These are phyloP conservation scores for Erpobdella octoculata DNA, from an alignment of 2,888 invertebrate genomes.

Conservation along the genomic window DNA sequence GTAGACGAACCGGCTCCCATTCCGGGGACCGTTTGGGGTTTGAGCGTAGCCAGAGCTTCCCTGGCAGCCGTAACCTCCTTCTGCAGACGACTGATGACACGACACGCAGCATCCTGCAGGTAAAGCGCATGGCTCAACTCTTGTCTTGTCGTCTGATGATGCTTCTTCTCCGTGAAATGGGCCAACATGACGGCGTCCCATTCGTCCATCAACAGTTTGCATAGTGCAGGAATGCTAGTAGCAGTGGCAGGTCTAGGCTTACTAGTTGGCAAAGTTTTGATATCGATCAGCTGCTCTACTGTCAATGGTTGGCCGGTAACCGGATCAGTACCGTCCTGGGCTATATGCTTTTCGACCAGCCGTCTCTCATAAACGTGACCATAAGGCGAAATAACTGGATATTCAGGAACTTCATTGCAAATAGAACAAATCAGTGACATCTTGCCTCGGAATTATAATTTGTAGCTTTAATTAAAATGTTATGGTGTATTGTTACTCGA, in stretches of 20 bases:
- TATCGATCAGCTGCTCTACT: slow-evolving; percentile 79
- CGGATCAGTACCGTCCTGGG: slow-evolving; percentile 93
- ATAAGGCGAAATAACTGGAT: slow-evolving; percentile 91
- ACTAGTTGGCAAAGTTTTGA: slow-evolving; percentile 80
- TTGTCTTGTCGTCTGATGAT: slow-evolving; percentile 87
- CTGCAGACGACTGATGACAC: slow-evolving; percentile 90
- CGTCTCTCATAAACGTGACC: slow-evolving; percentile 92
- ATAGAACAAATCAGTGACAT: slow-evolving; percentile 31
- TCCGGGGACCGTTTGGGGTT: slow-evolving; percentile 78
- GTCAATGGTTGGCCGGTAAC: slow-evolving; percentile 80
- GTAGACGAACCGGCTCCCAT: slow-evolving; percentile 40
- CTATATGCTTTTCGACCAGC: slow-evolving; percentile 87
- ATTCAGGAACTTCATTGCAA: slow-evolving; percentile 89
- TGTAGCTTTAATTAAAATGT: too few species aligned
- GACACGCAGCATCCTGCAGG: slow-evolving; percentile 94
- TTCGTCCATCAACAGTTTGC: slow-evolving; percentile 58
- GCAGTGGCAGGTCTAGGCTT: slow-evolving; percentile 95
- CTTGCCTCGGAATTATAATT: too few species aligned
- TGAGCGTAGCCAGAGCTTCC: slow-evolving; percentile 93
- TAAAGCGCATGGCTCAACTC: slow-evolving; percentile 77
- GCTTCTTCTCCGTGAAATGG: slow-evolving; percentile 87
- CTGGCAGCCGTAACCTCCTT: slow-evolving; percentile 97
- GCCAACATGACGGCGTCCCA: slow-evolving; percentile 93
- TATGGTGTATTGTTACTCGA: too few species aligned
- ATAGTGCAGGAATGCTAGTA: slow-evolving; percentile 83